Conservation (phyloP, 2,113 vertebrate species). For the Spheniscus mendiculus region DNA sequence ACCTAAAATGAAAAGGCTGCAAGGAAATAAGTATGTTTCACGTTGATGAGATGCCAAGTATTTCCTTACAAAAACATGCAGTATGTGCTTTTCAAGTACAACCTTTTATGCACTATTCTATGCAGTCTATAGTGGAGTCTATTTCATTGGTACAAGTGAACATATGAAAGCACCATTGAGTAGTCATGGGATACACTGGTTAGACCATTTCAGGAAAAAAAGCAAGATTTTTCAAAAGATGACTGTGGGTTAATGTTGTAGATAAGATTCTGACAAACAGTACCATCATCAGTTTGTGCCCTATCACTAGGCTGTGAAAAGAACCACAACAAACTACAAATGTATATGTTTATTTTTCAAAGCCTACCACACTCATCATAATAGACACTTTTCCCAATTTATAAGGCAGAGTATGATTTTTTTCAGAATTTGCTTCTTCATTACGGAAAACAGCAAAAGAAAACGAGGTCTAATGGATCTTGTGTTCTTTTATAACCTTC, state of each 20-base stretch:
- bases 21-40: neutral
- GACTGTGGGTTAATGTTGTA: neutral
- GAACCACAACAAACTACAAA: neutral
- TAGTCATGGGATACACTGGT: neutral
- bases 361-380: neutral
- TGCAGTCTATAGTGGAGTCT: neutral
- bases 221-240: neutral
- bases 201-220: neutral
- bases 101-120: neutral
- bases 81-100: neutral
- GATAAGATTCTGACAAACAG: neutral
- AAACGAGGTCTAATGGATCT: neutral
- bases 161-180: neutral
- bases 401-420: neutral
- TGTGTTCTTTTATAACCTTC: neutral
- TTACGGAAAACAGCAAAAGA: neutral
- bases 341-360: neutral
- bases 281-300: neutral
- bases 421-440: neutral
- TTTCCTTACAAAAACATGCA: neutral
- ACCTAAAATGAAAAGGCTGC: neutral
- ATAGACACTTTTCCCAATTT: neutral
- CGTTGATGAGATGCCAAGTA: neutral
- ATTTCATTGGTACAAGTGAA: neutral
- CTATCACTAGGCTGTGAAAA: neutral